Percentiles rank a stretch among this genome's conserved stretches.
Conservation (phyloP, 2,797 vertebrate species). For the Poecilia wingei region DNA sequence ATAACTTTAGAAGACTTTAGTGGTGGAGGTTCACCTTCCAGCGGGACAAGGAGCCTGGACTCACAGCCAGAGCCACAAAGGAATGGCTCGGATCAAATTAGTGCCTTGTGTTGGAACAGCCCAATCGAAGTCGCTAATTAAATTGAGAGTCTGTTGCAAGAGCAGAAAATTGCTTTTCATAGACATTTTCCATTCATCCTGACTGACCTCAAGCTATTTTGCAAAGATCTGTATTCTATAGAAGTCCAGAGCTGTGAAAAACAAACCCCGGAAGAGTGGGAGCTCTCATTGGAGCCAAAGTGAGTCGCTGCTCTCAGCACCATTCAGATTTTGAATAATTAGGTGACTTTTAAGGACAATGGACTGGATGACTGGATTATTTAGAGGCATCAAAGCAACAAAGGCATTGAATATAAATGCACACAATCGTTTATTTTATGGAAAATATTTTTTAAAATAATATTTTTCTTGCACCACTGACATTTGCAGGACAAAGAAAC, state of each 20-base stretch:
- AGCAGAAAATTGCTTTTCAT: constrained; percentile 2
- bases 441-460: too few relatives aligned
- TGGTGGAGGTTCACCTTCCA: background rate
- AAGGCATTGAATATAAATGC: background rate
- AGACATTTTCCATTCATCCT: background rate
- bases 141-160: background rate
- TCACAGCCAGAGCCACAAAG: background rate
- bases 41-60: background rate
- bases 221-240: background rate
- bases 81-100: background rate
- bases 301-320: background rate
- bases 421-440: background rate
- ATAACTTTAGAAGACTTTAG: background rate
- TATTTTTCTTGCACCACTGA: background rate
- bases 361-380: background rate
- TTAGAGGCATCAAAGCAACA: background rate
- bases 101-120: background rate
- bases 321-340: background rate
- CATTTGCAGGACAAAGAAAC: background rate
- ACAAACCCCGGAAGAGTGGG: background rate
- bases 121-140: background rate
- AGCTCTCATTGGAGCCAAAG: background rate
- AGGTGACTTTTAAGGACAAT: background rate
- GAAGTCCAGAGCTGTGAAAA: background rate
- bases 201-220: background rate